Evolutionary conservation across 37 sponge, comb jelly and placozoan genomes (phyloP), one percentile per base, ranked within the genome.

Genomic region (Crambe crambe): DNA sequence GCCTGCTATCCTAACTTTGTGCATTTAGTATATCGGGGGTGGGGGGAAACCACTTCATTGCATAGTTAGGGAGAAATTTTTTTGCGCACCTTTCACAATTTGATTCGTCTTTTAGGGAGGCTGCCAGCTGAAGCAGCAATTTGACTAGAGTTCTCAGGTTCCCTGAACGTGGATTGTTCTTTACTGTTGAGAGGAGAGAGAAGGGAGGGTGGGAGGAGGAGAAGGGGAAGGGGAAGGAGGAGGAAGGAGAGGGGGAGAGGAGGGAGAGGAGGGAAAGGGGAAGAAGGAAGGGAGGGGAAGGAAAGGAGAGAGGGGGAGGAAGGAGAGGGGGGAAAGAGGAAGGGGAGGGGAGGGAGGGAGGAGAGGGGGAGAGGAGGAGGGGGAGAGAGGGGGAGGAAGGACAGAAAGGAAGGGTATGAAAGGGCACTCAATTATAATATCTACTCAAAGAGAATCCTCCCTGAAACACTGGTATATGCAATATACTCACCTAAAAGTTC

Each of bases 51-150:
- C n/a, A n/a, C n/a, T n/a, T n/a, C n/a, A n/a, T n/a, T n/a, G n/a
- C n/a, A n/a, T n/a, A n/a, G n/a, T n/a, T n/a, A n/a, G n/a, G n/a
- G n/a, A n/a, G n/a, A n/a, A n/a, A n/a, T n/a, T n/a, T n/a, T n/a
- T n/a, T n/a, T n/a, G n/a, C n/a, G n/a, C n/a, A 81, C 90, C 86
- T 90, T 36, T 85, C 80, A 79, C 73, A 81, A 22, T 84, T 72
- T 0, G 81, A 60, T 38, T 84, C 77, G 15, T 79, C 85, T 36
- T 75, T 67, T 36, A 90, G 86, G 0, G 63, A 42, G 0, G 62
- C 3, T 1, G 75, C 43, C 61, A 56, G 29, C 21, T 80, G 81
- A 18, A 90, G 75, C 1, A 64, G 54, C n/a, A 61, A 39, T 34
- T 71, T 75, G 43, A 90, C 82, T 63, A 90, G 57, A 8, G 56